Evolutionary conservation across 37 sponge, comb jelly and placozoan genomes (phyloP).

Genomic region (Halisarca cf. caerulea): DNA sequence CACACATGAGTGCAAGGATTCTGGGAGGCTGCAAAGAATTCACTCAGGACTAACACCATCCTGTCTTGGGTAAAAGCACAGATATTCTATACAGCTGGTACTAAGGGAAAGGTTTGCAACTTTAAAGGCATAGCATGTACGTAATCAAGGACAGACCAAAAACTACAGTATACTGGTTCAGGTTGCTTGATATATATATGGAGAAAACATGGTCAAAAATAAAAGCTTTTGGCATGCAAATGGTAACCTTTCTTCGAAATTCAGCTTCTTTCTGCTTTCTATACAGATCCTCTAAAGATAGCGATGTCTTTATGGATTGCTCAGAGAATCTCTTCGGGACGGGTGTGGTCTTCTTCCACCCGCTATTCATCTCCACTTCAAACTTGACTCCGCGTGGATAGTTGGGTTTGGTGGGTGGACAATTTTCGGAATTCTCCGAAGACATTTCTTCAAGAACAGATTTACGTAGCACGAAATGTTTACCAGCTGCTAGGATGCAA

Average conservation of each 20-base stretch:
- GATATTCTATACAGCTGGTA: too few relatives aligned
- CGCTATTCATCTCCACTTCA: not conserved
- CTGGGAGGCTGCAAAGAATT: too few relatives aligned
- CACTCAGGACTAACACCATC: too few relatives aligned
- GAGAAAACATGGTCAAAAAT: too few relatives aligned
- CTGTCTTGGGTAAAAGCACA: too few relatives aligned
- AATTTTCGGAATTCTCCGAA: not conserved
- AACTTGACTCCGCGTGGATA: constrained; percentile 20
- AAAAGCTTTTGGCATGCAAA: too few relatives aligned
- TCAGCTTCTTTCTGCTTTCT: constrained; percentile 25
- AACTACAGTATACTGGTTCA: too few relatives aligned
- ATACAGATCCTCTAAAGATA: constrained; percentile 10
- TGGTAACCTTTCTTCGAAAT: constrained; percentile 43
- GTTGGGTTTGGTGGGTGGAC: constrained; percentile 9
- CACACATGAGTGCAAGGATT: too few relatives aligned
- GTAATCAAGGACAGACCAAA: too few relatives aligned
- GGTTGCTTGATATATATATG: too few relatives aligned
- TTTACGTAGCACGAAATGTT: not conserved
- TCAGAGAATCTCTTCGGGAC: constrained; percentile 41
- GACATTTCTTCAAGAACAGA: constrained; percentile 4
- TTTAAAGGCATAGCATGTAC: too few relatives aligned
- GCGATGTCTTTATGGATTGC: constrained; percentile 1
- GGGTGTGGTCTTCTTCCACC: not conserved
- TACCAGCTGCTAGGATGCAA: constrained; percentile 1
- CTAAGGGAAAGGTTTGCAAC: too few relatives aligned